Conservation (phyloP, 2,888 invertebrate genomes). For the Lasioglossum vierecki region DNA sequence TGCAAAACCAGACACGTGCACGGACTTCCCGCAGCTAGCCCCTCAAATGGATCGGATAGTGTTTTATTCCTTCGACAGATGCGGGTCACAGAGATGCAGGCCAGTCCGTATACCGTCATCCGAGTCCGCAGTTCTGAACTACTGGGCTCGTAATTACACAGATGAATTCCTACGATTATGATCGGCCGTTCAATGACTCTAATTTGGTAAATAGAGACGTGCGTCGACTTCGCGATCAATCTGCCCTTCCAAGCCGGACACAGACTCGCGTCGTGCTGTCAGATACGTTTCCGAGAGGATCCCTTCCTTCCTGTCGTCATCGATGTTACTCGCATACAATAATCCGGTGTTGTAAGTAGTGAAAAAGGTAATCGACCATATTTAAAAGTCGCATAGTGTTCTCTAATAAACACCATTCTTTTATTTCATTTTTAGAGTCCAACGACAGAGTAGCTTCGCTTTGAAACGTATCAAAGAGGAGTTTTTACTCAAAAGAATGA, state of each 20-base stretch:
- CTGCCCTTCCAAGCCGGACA: not conserved
- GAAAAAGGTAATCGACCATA: too few relatives aligned
- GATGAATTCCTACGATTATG: slow-evolving; percentile 12
- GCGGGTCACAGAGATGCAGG: not conserved
- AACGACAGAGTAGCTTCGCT: too few relatives aligned
- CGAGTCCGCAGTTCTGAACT: not conserved
- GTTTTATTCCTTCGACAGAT: slow-evolving; percentile 17
- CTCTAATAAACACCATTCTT: too few relatives aligned
- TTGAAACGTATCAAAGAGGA: too few relatives aligned
- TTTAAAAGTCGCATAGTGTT: too few relatives aligned
- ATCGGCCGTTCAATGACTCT: not conserved
- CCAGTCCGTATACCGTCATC: not conserved
- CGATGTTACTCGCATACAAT: too few relatives aligned
- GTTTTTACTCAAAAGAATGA: not conserved
- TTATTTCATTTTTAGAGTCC: too few relatives aligned
- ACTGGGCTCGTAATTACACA: not conserved
- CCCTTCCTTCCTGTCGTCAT: not conserved
- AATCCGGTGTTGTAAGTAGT: too few relatives aligned
- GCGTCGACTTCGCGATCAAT: not conserved
- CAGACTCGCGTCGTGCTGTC: not conserved
- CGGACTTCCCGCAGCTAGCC: not conserved
- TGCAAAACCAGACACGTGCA: slow-evolving; percentile 25
- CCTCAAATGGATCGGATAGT: slow-evolving; percentile 28
- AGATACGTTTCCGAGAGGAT: not conserved
- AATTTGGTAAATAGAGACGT: not conserved